phyloP scores from a whole-genome alignment of 92 coral and sea anemone species.

The Metridium senile region DNA sequence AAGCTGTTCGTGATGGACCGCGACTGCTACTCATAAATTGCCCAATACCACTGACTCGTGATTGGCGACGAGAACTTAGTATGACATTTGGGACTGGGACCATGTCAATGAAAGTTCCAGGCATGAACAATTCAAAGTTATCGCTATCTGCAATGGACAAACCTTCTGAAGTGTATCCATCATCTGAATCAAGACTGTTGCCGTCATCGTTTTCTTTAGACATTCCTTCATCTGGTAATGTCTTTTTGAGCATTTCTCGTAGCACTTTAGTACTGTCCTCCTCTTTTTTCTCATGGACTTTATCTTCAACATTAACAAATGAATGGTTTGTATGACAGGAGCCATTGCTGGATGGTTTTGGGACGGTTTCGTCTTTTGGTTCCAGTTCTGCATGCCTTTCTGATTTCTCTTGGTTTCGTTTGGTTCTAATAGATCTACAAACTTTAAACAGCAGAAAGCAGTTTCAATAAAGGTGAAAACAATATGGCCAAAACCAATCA shows the following conservation, averaged over 20 bases:
- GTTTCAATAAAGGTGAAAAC: no score
- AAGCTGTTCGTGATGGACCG: conserved; percentile 1
- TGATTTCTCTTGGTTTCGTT: not conserved
- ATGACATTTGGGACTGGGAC: conserved; percentile 33
- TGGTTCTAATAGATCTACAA: no score
- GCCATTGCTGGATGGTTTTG: not conserved
- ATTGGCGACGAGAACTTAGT: conserved; percentile 24
- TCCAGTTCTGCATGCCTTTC: not conserved
- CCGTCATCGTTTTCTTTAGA: not conserved
- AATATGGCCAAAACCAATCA: no score
- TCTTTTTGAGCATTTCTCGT: not conserved
- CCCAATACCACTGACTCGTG: not conserved
- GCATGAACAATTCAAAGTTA: conserved; percentile 28
- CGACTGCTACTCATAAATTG: not conserved
- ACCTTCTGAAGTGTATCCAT: conserved; percentile 5
- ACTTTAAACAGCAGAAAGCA: no score
- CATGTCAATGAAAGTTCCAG: conserved; percentile 18
- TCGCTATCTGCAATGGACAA: conserved; percentile 13
- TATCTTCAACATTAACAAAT: not conserved
- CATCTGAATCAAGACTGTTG: conserved; percentile 18
- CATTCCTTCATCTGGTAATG: not conserved
- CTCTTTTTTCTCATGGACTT: not conserved
- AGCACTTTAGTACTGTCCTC: conserved; percentile 6
- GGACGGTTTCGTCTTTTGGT: not conserved
- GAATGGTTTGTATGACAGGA: not conserved